phyloP scores from a whole-genome alignment of 2,113 vertebrate genomes.

The Daboia siamensis region DNA sequence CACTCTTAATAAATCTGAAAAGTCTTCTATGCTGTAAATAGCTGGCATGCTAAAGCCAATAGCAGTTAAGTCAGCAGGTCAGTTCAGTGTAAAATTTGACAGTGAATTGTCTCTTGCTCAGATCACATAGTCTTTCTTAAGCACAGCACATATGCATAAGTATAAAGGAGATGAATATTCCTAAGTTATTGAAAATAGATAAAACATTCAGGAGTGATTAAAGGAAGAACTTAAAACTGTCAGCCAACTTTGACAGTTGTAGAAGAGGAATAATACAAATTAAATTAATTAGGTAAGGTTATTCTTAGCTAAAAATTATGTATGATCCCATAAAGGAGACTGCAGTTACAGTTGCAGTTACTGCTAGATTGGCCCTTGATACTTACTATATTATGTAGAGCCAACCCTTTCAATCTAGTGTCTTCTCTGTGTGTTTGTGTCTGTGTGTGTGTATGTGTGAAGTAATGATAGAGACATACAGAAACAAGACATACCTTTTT shows the following conservation, averaged over 20 bases:
- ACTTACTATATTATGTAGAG: background rate
- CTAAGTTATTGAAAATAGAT: background rate
- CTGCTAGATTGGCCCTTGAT: background rate
- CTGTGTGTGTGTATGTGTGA: background rate
- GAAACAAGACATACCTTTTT: background rate
- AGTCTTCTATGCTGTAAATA: background rate
- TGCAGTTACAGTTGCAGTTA: background rate
- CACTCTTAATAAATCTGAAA: background rate
- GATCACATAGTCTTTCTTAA: background rate
- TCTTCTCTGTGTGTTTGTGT: background rate
- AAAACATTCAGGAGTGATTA: background rate
- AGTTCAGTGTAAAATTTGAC: background rate
- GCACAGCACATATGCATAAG: background rate
- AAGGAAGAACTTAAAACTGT: background rate
- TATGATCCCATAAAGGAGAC: background rate
- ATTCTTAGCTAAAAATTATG: background rate
- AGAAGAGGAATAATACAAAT: background rate
- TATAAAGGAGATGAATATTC: background rate
- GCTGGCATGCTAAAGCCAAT: background rate
- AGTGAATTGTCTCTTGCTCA: background rate
- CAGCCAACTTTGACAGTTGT: background rate
- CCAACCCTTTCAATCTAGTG: background rate
- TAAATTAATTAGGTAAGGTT: background rate
- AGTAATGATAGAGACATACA: background rate
- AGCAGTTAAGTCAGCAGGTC: background rate